These are phyloP conservation scores for Heliconius melpomene DNA, from an alignment of 1,140 invertebrate species.

Conservation along the genomic window DNA sequence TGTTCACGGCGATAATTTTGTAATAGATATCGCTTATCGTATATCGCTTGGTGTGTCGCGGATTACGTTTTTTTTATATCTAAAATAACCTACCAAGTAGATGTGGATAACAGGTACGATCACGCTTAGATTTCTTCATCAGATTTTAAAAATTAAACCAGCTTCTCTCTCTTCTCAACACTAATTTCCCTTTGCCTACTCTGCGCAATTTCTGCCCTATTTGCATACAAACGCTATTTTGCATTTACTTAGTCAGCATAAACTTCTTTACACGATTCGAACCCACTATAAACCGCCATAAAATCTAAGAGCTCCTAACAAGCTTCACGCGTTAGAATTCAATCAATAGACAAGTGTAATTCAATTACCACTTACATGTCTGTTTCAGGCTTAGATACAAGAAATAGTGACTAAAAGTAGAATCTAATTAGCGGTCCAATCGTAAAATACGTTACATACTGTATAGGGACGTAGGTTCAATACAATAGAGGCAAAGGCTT, in stretches of 20 bases:
- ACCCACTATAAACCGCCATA: background rate
- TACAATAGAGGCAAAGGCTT: background rate
- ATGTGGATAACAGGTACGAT: background rate
- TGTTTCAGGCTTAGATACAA: background rate
- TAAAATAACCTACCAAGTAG: background rate
- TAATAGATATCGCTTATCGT: slow-evolving; percentile 18
- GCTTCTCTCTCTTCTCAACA: too few relatives aligned
- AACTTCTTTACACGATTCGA: background rate
- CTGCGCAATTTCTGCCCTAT: too few relatives aligned
- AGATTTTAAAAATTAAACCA: too few relatives aligned
- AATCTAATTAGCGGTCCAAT: slow-evolving; percentile 22
- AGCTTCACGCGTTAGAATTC: background rate
- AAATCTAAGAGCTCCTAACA: too few relatives aligned
- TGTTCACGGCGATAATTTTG: background rate
- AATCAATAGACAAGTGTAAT: background rate
- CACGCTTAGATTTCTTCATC: background rate
- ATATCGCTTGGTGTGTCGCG: background rate
- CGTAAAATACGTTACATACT: slow-evolving; percentile 15
- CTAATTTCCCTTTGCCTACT: too few relatives aligned
- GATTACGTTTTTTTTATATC: background rate
- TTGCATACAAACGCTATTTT: too few relatives aligned
- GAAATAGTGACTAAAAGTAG: background rate
- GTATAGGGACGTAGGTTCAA: background rate
- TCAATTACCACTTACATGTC: background rate
- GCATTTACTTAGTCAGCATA: too few relatives aligned